phyloP scores from a whole-genome alignment of 2,113 vertebrate genomes.

The Hypomesus transpacificus region DNA sequence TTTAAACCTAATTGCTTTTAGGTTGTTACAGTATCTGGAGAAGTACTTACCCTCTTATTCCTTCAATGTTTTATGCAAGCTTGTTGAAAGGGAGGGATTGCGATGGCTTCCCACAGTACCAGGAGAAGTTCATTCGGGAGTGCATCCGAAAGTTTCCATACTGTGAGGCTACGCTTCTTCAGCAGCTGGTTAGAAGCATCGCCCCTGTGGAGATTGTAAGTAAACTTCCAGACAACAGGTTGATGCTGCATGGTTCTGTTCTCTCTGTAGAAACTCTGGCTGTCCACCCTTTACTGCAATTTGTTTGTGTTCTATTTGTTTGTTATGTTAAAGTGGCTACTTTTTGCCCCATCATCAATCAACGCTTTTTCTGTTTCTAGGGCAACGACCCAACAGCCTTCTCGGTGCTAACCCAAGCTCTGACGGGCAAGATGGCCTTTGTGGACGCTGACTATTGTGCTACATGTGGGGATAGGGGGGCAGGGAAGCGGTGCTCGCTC shows the following conservation, averaged over 20 bases:
- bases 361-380: slow-evolving; percentile 48
- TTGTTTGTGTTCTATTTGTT: background rate
- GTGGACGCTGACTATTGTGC: slow-evolving; percentile 82
- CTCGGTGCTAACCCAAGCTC: slow-evolving; percentile 81
- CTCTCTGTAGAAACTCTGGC: too few species aligned
- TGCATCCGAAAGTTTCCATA: slow-evolving; percentile 83
- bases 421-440: slow-evolving; percentile 83
- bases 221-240: background rate
- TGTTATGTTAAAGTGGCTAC: too few species aligned
- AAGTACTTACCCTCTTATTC: background rate
- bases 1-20: background rate
- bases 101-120: slow-evolving; percentile 79
- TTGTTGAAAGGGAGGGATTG: slow-evolving; percentile 78
- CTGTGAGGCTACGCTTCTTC: slow-evolving; percentile 80
- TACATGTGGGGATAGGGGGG: slow-evolving; percentile 81
- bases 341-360: background rate
- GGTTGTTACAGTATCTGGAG: background rate
- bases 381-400: slow-evolving; percentile 80
- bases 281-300: background rate
- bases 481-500: slow-evolving; percentile 76
- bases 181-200: slow-evolving; percentile 82
- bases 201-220: slow-evolving; percentile 84
- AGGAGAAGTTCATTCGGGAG: slow-evolving; percentile 81
- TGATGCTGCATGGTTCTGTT: too few species aligned
- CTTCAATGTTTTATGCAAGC: slow-evolving; percentile 68